Evolutionary conservation across 1,140 invertebrate species (phyloP), one percentile per base, ranked within the genome.

Genomic region (Neuroterus valhalla): DNA sequence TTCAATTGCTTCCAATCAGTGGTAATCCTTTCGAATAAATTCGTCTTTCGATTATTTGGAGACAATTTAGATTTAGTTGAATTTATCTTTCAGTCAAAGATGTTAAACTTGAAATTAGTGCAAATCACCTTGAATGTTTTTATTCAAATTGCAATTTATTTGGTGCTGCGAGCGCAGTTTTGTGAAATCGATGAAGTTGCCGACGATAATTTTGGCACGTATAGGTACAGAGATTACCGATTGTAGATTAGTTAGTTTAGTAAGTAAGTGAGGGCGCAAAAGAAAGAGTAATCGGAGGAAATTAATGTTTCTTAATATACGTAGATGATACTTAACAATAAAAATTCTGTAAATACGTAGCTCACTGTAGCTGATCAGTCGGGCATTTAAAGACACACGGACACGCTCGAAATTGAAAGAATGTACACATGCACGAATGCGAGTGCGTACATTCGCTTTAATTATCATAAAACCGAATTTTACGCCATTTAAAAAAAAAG

Each of bases 301-400:
- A 70, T 82, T 82, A 77, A 82, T 87, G 79, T 82, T 85, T 85
- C 81, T 80, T 84, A 83, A 79, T 81, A 84, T 83, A 81, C 69
- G 38, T 82, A 79, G 73, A 72, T 77, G 74, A 81, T 78, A 79
- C 68, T 76, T 70, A 76, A 72, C 66, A 72, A 76, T 81, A 78
- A 71, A 43, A 62, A 70, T 50, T 77, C 80, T 83, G 84, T 85
- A 85, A 83, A 86, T 87, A 85, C 50, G 75, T 81, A 82, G 82
- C 79, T 86, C 82, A 81, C 81, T 85, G 83, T 85, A 85, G 82
- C 80, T 85, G 82, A 73, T 85, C 82, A 84, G 84, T 84, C 76
- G 82, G 82, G 81, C 84, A 85, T 87, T 87, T 82, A 76, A 75
- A 72, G 55, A 73, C 23, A 68, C 14, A 44, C 14, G 70, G 66